Base-by-base conservation (phyloP, 1,140 invertebrate genomes). In the Drosophila mayri region DNA sequence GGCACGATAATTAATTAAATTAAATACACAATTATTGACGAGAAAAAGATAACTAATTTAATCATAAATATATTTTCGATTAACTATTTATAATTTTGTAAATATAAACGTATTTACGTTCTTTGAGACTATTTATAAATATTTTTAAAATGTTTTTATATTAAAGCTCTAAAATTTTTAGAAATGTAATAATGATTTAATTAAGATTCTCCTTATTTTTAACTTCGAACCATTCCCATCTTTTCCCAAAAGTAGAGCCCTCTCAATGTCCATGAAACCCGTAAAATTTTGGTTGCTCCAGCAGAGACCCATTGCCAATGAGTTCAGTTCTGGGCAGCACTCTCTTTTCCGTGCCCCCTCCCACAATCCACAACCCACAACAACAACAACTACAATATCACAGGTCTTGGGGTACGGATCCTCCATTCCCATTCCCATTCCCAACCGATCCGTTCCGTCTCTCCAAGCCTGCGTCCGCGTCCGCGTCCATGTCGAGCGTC, bases 301-400 rank as follows among this genome's bases (percentile, higher is more conserved):
- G 41, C 46, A 43, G 49, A 55, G 49, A 49, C 47, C 35, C 54
- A 76, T 60, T 76, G 63, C 62, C 74, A 76, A 76, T 76, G 62
- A 76, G 72, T 65, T 76, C 60, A 75, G 60, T 76, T 72, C 71
- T 67, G 40, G 38, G 32, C 49, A 65, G 49, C 61, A 60, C 52
- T 43, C 60, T 59, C 57, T 32, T 38, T 46, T 38, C 38, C 22
- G 32, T 7, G 30, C 46, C 62, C 55, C 68, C 70, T 18, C 66
- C 54, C 67, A 72, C 52, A 65, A 47, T 18, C 47, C 22, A 22
- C 22, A 22, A 22, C 22, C 22, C 25, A 25, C 25, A 25, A 25
- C 25, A 25, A 37, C 43, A 64, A 30, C 49, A 40, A 35, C 16
- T 28, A 10, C 37, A 64, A 41, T 14, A 38, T 38, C 65, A 72